Evolutionary conservation across 2,888 invertebrate genomes (phyloP).

Genomic region (Leptopterna dolabrata): DNA sequence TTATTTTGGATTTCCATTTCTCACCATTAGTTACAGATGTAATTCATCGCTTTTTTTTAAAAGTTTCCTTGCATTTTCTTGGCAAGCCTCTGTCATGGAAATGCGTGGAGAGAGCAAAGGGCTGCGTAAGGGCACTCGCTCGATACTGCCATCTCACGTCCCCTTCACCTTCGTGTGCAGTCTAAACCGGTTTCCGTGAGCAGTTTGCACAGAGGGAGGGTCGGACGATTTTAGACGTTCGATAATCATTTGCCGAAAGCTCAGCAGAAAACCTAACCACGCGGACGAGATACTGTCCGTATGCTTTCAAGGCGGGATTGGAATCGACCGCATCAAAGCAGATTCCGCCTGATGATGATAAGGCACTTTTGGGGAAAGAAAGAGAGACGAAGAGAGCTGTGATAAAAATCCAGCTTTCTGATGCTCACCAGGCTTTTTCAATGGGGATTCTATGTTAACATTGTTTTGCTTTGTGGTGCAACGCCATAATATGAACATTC

Average conservation of each 20-base stretch:
- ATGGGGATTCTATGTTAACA: too few relatives aligned
- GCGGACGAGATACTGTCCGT: not conserved
- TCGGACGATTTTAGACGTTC: not conserved
- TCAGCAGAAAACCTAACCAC: not conserved
- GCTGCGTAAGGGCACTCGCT: not conserved
- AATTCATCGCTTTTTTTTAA: too few relatives aligned
- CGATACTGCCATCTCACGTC: not conserved
- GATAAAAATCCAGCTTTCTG: not conserved
- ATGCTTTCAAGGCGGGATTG: not conserved
- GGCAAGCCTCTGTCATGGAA: not conserved
- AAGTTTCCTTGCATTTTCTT: too few relatives aligned
- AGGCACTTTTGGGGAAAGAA: too few relatives aligned
- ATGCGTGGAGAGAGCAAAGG: not conserved
- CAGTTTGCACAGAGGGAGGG: not conserved
- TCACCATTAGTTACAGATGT: too few relatives aligned
- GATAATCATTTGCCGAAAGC: not conserved
- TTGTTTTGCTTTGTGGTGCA: too few relatives aligned
- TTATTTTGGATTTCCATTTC: too few relatives aligned
- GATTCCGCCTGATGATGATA: too few relatives aligned
- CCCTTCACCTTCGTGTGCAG: not conserved
- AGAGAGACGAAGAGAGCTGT: not conserved
- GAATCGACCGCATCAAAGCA: not conserved
- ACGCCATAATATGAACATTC: too few relatives aligned
- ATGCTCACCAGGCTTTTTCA: too few relatives aligned
- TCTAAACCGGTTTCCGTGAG: constrained; percentile 5